phyloP scores from a whole-genome alignment of 2,888 invertebrate species.

The Saturnia japonica region DNA sequence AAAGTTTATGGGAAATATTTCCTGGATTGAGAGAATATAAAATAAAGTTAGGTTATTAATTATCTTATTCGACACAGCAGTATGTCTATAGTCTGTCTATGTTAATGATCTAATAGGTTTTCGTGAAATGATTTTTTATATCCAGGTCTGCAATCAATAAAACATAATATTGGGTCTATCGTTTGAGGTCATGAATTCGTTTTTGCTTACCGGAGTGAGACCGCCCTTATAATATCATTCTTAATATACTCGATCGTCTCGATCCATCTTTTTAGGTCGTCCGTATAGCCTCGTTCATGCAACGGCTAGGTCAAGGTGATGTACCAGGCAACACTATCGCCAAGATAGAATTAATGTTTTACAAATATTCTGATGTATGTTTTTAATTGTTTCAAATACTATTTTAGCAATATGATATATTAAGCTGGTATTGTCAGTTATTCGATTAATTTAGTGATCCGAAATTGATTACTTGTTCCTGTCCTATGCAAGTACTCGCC shows the following conservation, averaged over 20 bases:
- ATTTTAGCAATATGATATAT: neutral
- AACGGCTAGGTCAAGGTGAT: neutral
- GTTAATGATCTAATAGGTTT: neutral
- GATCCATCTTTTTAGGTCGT: slow-evolving; percentile 7
- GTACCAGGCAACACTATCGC: neutral
- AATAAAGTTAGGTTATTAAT: too few relatives aligned
- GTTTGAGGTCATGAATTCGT: neutral
- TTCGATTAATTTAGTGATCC: too few relatives aligned
- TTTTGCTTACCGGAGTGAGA: neutral
- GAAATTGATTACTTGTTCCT: too few relatives aligned
- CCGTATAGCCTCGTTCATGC: neutral
- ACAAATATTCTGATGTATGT: neutral
- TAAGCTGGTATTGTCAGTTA: too few relatives aligned
- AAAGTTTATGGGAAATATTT: too few relatives aligned
- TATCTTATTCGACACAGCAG: too few relatives aligned
- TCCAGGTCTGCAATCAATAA: neutral
- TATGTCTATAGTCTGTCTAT: too few relatives aligned
- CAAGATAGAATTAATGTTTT: neutral
- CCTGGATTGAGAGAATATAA: too few relatives aligned
- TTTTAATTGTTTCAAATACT: neutral
- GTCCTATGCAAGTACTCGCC: too few relatives aligned
- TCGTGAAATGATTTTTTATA: neutral
- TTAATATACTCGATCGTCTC: neutral
- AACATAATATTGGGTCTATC: neutral
- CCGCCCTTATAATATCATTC: neutral